Evolutionary conservation across 2,888 invertebrate genomes (phyloP).

Genomic region (Pteria penguin): DNA sequence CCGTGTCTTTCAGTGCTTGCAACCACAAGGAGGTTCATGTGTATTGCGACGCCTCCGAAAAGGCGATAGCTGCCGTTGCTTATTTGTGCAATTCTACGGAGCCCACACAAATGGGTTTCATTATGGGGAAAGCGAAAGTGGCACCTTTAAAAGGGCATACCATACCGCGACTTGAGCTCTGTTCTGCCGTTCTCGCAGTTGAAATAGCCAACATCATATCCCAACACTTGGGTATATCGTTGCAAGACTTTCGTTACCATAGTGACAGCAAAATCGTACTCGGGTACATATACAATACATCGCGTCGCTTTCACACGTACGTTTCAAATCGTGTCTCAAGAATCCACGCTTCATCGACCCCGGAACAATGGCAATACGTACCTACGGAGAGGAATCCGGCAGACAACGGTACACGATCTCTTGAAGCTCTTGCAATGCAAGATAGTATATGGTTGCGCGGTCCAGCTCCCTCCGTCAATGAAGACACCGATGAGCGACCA

Average conservation of each 20-base stretch:
- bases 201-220: conserved; percentile 39
- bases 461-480: neutral
- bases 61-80: conserved; percentile 41
- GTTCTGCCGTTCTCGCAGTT: conserved; percentile 48
- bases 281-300: conserved; percentile 47
- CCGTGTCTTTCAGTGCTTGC: neutral
- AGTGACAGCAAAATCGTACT: conserved; percentile 50
- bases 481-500: neutral
- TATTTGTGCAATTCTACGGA: conserved; percentile 29
- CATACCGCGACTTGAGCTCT: conserved; percentile 53
- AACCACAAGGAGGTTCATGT: conserved; percentile 24
- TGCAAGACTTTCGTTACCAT: conserved; percentile 34
- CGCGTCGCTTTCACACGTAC: conserved; percentile 48
- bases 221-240: conserved; percentile 22
- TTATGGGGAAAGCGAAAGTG: conserved; percentile 45
- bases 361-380: conserved; percentile 49
- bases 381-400: conserved; percentile 42
- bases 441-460: conserved; percentile 43
- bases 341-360: conserved; percentile 28
- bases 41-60: conserved; percentile 45
- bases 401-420: conserved; percentile 41
- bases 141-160: conserved; percentile 47
- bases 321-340: conserved; percentile 45
- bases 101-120: conserved; percentile 18
- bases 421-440: conserved; percentile 6